Base-by-base conservation (phyloP, 2,797 vertebrate species). In the Enteromius radiatus region DNA sequence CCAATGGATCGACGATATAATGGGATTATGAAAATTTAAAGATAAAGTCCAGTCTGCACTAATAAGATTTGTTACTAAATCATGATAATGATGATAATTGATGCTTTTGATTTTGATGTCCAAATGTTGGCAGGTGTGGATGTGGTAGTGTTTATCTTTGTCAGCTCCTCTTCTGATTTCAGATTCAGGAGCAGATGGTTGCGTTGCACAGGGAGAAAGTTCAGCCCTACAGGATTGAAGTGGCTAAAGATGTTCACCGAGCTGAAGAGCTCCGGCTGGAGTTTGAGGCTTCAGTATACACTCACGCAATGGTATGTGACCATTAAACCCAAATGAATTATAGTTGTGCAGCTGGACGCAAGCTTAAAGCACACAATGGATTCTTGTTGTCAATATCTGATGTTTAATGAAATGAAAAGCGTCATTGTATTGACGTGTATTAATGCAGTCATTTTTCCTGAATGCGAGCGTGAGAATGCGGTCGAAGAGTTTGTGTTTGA, bases 181-280 rank as follows among this genome's bases (percentile, higher is more conserved):
- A 95, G 94, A 89, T 94, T 78, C 92, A 87, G 61, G 90, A 93
- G 68, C 86, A 92, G 85, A 94, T 95, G 43, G 84, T 87, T 59
- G 36, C 1, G 0, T 79, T 93, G 28, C 83, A 89, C 23, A 83
- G 89, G 56, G 89, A 93, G 56, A 93, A 91, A 82, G 89, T 96
- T 26, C 91, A 92, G 65, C 68, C 85, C 0, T 93, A 90, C 85
- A 92, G 87, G 78, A 81, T 91, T 0, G 87, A 94, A 80, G 81
- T 91, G 0, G 90, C 92, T 14, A 87, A 85, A 76, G 91, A 94
- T 67, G 71, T 81, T 5, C 84, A 63, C 0, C 41, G 47, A 61
- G 92, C 94, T 0, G 76, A 43, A 68, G 67, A 31, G 41, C 10
- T 92, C 73, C 65, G 85, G 63, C 85, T 88, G 5, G 88, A 93